phyloP scores from a whole-genome alignment of 2,888 invertebrate species.

The Lampropteryx suffumata region DNA sequence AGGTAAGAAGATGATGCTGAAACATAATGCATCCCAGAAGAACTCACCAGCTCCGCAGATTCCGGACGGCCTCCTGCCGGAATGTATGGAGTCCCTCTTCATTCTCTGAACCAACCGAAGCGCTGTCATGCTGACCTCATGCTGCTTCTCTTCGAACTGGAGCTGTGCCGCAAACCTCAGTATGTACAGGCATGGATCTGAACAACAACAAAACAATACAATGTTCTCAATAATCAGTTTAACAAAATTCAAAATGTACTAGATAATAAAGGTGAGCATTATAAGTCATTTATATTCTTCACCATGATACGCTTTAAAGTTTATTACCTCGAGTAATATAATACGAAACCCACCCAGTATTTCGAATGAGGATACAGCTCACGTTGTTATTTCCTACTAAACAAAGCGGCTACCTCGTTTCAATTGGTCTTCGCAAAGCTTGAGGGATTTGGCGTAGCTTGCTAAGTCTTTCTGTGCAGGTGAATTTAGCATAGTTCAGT shows the following conservation, averaged over 20 bases:
- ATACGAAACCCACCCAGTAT: constrained; percentile 7
- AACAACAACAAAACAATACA: background rate
- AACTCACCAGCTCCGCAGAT: constrained; percentile 96
- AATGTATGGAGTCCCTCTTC: constrained; percentile 99
- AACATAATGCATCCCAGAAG: too few relatives aligned
- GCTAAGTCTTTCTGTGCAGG: too few relatives aligned
- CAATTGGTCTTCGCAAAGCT: too few relatives aligned
- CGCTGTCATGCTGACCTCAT: constrained; percentile 97
- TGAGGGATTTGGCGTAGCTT: too few relatives aligned
- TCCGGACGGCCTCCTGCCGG: constrained; percentile 97
- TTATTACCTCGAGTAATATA: constrained; percentile 4
- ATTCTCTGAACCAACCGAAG: constrained; percentile 96
- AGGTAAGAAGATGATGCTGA: too few relatives aligned
- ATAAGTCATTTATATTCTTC: constrained; percentile 4
- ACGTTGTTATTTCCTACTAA: background rate
- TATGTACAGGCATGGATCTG: constrained; percentile 98
- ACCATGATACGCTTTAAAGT: background rate
- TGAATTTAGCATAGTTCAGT: too few relatives aligned
- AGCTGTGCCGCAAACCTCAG: constrained; percentile 96
- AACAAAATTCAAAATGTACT: too few relatives aligned
- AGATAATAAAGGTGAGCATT: background rate
- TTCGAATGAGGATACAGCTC: constrained; percentile 4
- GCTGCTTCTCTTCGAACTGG: constrained; percentile 95
- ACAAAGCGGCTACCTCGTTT: too few relatives aligned
- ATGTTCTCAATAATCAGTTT: background rate